Conservation (phyloP, 2,888 invertebrate genomes). For the Temnothorax rugatulus region DNA sequence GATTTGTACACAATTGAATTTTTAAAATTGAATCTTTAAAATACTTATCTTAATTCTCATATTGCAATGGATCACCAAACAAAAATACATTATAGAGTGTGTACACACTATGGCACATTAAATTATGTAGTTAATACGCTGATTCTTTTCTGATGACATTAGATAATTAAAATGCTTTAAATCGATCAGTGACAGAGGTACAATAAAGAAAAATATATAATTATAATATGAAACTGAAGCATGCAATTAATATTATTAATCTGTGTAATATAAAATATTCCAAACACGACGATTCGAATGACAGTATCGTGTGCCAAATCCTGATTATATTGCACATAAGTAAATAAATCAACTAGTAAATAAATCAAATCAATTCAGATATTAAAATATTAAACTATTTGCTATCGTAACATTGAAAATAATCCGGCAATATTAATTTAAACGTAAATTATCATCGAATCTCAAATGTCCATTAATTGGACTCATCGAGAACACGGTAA, state of each 20-base stretch:
- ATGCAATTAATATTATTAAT: slow-evolving; percentile 16
- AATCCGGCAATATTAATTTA: neutral
- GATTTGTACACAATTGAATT: neutral
- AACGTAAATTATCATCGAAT: slow-evolving; percentile 16
- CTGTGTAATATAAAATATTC: neutral
- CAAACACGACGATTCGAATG: slow-evolving; percentile 4
- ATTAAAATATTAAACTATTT: slow-evolving; percentile 26
- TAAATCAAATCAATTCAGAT: neutral
- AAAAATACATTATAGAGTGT: neutral
- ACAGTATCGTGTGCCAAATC: neutral
- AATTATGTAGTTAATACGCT: neutral
- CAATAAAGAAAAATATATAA: neutral
- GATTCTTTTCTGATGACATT: neutral
- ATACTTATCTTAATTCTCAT: neutral
- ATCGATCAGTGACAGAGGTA: neutral
- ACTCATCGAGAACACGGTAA: neutral
- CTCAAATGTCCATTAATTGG: neutral
- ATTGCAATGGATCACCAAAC: neutral
- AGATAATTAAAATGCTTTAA: neutral
- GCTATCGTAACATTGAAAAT: neutral
- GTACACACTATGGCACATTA: neutral
- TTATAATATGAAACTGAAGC: neutral
- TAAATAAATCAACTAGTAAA: slow-evolving; percentile 3
- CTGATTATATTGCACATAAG: neutral
- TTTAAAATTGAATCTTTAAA: no score